A percentile compares a stretch with the other conserved stretches of the same genome.
Conservation (phyloP, 2,113 vertebrate species). For the Hydrolagus affinis region DNA sequence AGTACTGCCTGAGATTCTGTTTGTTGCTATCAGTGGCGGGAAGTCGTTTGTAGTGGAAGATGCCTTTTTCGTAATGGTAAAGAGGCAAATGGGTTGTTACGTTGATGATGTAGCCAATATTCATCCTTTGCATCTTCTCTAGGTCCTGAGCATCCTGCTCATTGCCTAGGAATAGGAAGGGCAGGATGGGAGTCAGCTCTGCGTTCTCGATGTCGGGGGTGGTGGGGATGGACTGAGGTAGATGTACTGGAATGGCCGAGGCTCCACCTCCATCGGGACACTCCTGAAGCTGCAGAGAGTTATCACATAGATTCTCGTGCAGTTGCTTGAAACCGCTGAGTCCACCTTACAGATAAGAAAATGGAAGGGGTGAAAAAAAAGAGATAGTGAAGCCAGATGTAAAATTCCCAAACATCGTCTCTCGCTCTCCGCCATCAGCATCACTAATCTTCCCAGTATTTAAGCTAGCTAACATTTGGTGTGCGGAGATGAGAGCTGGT, state of each 20-base stretch:
- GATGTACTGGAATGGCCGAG: constrained; percentile 57
- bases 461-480: no score
- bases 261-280: constrained; percentile 68
- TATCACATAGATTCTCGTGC: constrained; percentile 90
- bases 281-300: constrained; percentile 88
- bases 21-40: constrained; percentile 97
- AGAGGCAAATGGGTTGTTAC: constrained; percentile 95
- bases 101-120: constrained; percentile 86
- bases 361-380: not conserved
- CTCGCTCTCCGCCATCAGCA: no score
- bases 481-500: no score
- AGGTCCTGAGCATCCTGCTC: constrained; percentile 89
- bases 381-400: not conserved
- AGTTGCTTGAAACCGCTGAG: constrained; percentile 85
- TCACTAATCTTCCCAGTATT: no score
- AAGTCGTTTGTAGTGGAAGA: constrained; percentile 87
- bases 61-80: constrained; percentile 83
- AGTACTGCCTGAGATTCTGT: constrained; percentile 98
- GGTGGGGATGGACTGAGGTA: constrained; percentile 84
- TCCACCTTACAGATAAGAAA: constrained; percentile 62
- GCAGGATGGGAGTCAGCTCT: constrained; percentile 87
- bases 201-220: constrained; percentile 94
- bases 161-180: constrained; percentile 90
- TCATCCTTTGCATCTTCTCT: constrained; percentile 76
- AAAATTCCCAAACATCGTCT: no score